Evolutionary conservation across 2,797 vertebrate species (phyloP).

Genomic region (Periophthalmus magnuspinnatus): DNA sequence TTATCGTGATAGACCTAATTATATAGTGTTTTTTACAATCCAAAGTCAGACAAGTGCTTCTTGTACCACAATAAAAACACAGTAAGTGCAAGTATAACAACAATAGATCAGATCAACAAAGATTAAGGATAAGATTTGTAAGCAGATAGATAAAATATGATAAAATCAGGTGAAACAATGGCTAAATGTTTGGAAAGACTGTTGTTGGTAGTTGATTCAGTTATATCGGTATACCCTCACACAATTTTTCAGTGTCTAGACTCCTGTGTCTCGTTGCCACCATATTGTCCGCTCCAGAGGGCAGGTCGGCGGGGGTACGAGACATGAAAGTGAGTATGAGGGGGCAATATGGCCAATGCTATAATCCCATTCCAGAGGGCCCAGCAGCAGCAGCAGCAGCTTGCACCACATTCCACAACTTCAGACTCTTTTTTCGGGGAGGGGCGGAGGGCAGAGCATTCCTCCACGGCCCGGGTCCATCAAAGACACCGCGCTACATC

Average conservation of each 20-base stretch:
- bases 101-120: too few relatives aligned
- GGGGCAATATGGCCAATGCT: slow-evolving; percentile 50
- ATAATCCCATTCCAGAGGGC: slow-evolving; percentile 79
- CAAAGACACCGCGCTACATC: slow-evolving; percentile 76
- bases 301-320: slow-evolving; percentile 26
- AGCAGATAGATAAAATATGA: too few relatives aligned
- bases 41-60: too few relatives aligned
- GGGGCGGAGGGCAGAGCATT: slow-evolving; percentile 62
- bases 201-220: neutral
- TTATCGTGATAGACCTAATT: too few relatives aligned
- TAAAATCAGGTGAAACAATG: too few relatives aligned
- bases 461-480: slow-evolving; percentile 65
- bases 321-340: slow-evolving; percentile 31
- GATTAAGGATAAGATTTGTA: too few relatives aligned
- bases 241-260: slow-evolving; percentile 17
- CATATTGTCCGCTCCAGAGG: slow-evolving; percentile 54
- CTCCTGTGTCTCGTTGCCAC: slow-evolving; percentile 19
- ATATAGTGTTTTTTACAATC: too few relatives aligned
- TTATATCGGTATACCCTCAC: neutral
- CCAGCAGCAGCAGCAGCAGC: slow-evolving; percentile 68
- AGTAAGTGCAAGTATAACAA: too few relatives aligned
- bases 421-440: slow-evolving; percentile 71
- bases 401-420: slow-evolving; percentile 79
- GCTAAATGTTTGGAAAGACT: too few relatives aligned
- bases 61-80: too few relatives aligned